Evolutionary conservation across 2,888 invertebrate genomes (phyloP), one percentile per base, ranked within the genome.

Genomic region (Phengaris arion): DNA sequence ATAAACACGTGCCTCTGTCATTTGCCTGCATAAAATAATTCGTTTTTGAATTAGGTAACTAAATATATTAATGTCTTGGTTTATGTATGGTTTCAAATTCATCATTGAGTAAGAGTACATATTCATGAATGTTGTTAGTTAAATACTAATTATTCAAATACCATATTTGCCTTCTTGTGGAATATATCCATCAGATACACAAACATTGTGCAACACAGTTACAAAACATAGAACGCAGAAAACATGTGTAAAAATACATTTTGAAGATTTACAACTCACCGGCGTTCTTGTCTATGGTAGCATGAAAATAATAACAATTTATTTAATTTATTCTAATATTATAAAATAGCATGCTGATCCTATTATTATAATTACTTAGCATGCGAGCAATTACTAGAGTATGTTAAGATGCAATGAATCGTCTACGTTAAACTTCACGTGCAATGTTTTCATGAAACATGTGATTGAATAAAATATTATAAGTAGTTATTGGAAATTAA

Each of bases 241-340:
- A 52, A 72, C 57, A 72, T 74, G 64, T 74, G 68, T 59, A 76
- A 51, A 74, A 77, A 74, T 74, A 79, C 74, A 77, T 64, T 75
- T 72, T 75, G 64, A 87, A 22, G 22, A 22, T 22, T 22, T 22
- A 22, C 22, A 22, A 93, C 93, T 93, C 93, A 93, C 93, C 93
- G 84, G 90, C 87, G 84, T 91, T 92, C 87, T 92, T 93, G 89
- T 93, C 92, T 93, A 86, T 87, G 93, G 79, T 80, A 82, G 92
- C 92, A 85, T 93, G 92, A 84, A 91, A 91, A 89, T 85, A 87
- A 81, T 87, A 83, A 85, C 77, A 83, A 81, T 79, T 81, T 81
- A 83, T 81, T 83, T 79, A 55, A 69, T 12, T 15, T 55, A 51
- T 52, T 74, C 22, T 46, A 22, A 55, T 55, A 55, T 51, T 46